phyloP scores from a whole-genome alignment of 2,113 vertebrate species.

The Verasper variegatus region DNA sequence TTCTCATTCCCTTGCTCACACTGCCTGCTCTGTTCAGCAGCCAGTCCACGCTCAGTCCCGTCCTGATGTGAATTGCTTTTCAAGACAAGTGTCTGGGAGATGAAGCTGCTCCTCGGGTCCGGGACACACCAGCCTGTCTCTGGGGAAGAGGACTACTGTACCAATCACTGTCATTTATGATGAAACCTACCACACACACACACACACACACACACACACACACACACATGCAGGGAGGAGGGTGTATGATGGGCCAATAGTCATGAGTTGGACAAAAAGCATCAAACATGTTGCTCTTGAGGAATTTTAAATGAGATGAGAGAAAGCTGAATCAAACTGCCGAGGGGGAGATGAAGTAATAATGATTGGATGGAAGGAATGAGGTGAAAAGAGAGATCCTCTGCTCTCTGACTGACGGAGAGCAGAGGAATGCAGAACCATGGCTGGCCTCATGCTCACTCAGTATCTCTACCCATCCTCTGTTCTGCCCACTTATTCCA shows the following conservation, averaged over 20 bases:
- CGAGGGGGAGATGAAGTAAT: conserved; percentile 23
- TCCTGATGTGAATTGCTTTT: conserved; percentile 45
- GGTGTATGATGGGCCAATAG: not conserved
- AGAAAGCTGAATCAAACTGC: conserved; percentile 27
- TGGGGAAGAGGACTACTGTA: conserved; percentile 39
- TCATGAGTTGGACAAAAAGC: conserved; percentile 4
- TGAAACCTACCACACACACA: not conserved
- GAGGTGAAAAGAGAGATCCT: conserved; percentile 32
- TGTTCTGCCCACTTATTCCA: conserved; percentile 60
- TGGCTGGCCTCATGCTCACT: conserved; percentile 20
- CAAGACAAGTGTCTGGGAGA: conserved; percentile 42
- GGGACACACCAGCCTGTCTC: conserved; percentile 32
- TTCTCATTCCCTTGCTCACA: conserved; percentile 62
- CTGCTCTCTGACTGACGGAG: conserved; percentile 36
- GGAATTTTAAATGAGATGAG: conserved; percentile 18
- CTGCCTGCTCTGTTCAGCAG: conserved; percentile 59
- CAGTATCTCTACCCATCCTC: conserved; percentile 64
- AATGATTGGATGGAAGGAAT: conserved; percentile 27
- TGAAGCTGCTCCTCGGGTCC: conserved; percentile 29
- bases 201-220: too few species aligned
- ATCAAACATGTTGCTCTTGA: conserved; percentile 18
- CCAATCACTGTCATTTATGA: too few species aligned
- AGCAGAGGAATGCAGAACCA: conserved; percentile 50
- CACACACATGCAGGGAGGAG: not conserved
- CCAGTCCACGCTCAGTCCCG: conserved; percentile 16